Percentiles rank a stretch among this genome's conserved stretches.
Conservation (phyloP, 2,113 vertebrate genomes). For the Dendrocopos noguchii region DNA sequence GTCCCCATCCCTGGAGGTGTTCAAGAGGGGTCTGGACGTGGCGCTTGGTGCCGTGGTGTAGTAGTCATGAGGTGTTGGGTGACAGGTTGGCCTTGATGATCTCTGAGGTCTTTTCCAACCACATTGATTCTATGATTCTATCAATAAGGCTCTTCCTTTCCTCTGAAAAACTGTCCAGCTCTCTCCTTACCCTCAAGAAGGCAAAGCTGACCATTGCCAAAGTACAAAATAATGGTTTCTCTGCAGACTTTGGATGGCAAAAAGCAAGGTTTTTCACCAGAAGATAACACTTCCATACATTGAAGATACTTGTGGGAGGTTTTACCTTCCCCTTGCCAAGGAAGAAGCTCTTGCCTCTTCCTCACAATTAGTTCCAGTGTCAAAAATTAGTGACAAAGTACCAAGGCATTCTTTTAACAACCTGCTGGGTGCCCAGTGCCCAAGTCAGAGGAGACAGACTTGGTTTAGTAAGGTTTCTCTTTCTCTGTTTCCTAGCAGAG, state of each 20-base stretch:
- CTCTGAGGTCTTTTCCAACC: no score
- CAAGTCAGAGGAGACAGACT: neutral
- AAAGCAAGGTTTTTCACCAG: neutral
- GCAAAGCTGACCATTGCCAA: neutral
- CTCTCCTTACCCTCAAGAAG: neutral
- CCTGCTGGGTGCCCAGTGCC: neutral
- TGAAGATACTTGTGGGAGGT: neutral
- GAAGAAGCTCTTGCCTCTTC: neutral
- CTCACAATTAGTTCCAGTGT: neutral
- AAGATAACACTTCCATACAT: neutral
- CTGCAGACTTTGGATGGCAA: neutral
- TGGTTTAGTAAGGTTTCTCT: neutral
- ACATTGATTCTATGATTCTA: no score
- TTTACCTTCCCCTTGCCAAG: neutral
- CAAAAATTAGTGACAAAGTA: neutral
- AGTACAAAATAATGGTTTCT: neutral
- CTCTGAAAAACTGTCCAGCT: neutral
- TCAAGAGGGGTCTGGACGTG: no score
- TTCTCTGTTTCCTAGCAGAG: neutral
- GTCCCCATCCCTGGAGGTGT: no score
- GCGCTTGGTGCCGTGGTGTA: no score
- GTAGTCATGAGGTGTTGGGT: no score
- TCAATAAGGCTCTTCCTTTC: neutral
- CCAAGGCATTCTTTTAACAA: neutral
- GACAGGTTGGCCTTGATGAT: no score